Conservation (phyloP, 1,140 invertebrate genomes). For the Macrocentrus cingulum region DNA sequence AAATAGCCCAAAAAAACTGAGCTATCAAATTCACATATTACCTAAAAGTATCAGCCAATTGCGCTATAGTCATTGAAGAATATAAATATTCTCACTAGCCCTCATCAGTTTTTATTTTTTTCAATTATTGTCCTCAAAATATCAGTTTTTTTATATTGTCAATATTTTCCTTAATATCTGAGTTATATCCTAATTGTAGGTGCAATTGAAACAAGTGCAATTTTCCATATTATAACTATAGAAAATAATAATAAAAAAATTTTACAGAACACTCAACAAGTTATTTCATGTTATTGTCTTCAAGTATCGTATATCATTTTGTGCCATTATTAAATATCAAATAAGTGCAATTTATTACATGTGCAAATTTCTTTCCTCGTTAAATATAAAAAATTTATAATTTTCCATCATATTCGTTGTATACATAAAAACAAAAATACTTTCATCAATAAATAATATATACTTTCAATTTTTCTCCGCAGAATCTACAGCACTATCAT, state of each 20-base stretch:
- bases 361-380: slow-evolving; percentile 4
- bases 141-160: slow-evolving; percentile 8
- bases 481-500: slow-evolving; percentile 34
- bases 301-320: too few relatives aligned
- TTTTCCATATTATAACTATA: too few relatives aligned
- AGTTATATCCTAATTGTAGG: not conserved
- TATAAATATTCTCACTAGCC: slow-evolving; percentile 8
- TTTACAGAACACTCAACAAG: too few relatives aligned
- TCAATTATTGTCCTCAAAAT: slow-evolving; percentile 8
- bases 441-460: not conserved
- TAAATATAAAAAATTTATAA: not conserved
- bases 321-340: too few relatives aligned
- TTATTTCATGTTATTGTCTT: too few relatives aligned
- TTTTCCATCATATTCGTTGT: not conserved
- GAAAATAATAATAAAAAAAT: too few relatives aligned
- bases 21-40: slow-evolving; percentile 25
- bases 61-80: slow-evolving; percentile 26
- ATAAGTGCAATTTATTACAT: too few relatives aligned
- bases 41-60: slow-evolving; percentile 52
- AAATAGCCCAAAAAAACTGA: too few relatives aligned
- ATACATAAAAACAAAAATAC: not conserved
- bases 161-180: slow-evolving; percentile 8
- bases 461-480: not conserved
- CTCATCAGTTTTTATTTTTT: not conserved
- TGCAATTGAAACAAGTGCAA: slow-evolving; percentile 26